These are phyloP conservation scores for Polypterus senegalus DNA, from an alignment of 2,113 vertebrate species.

Conservation along the genomic window DNA sequence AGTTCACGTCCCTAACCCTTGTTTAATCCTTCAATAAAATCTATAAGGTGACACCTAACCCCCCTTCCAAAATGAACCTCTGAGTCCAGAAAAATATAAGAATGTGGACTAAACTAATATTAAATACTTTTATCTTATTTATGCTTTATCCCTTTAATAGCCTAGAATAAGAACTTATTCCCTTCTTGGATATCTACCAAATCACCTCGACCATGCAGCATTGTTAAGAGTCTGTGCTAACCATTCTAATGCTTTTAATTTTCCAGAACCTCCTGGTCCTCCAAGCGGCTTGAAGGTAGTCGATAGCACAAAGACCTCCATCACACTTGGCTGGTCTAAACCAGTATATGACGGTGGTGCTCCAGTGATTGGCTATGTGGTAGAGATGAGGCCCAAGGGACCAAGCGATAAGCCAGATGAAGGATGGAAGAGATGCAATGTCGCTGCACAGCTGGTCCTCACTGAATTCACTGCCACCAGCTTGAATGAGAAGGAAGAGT, in stretches of 20 bases:
- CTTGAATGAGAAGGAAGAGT: conserved; percentile 72
- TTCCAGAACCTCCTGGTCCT: conserved; percentile 82
- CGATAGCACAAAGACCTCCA: conserved; percentile 76
- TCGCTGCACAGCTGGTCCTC: conserved; percentile 76
- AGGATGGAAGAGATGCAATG: conserved; percentile 87
- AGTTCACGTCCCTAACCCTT: no score
- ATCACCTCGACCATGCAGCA: no score
- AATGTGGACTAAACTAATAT: no score
- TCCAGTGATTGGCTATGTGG: conserved; percentile 87
- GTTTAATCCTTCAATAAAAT: no score
- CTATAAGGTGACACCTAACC: no score
- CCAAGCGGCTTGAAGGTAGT: conserved; percentile 79
- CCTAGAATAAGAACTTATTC: no score
- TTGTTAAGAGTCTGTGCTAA: no score
- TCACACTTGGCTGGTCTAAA: conserved; percentile 82
- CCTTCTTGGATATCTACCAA: no score
- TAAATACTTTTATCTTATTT: neutral
- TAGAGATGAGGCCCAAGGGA: conserved; percentile 73
- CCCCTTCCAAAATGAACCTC: no score
- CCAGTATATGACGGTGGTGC: conserved; percentile 85
- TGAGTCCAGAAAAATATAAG: no score
- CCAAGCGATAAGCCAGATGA: conserved; percentile 69
- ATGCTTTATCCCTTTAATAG: no score
- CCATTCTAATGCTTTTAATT: conserved; percentile 19
- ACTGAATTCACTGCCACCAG: conserved; percentile 81